Percentiles rank a stretch among this genome's conserved stretches.
Conservation (phyloP, 1,140 invertebrate genomes). For the Solenopsis fugax region DNA sequence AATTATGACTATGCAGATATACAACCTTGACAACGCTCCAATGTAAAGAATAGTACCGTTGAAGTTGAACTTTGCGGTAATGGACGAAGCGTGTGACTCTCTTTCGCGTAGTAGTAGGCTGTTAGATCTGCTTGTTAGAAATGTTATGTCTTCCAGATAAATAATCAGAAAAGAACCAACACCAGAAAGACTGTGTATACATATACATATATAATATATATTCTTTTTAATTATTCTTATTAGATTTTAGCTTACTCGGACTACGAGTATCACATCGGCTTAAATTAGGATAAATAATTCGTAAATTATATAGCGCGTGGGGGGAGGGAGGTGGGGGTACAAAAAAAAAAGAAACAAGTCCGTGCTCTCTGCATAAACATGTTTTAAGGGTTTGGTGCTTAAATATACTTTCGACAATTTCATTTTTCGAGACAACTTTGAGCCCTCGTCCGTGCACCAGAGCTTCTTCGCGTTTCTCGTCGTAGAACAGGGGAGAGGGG, state of each 20-base stretch:
- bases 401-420: conserved; percentile 68
- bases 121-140: conserved; percentile 82
- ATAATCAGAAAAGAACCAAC: conserved; percentile 83
- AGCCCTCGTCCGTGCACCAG: conserved; percentile 3
- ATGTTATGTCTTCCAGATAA: conserved; percentile 79
- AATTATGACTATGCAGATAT: conserved; percentile 71
- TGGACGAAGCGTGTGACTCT: conserved; percentile 73
- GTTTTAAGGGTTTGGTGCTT: conserved; percentile 50
- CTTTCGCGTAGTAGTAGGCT: conserved; percentile 74
- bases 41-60: conserved; percentile 61
- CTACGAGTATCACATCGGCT: conserved; percentile 71
- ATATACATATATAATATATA: conserved; percentile 44
- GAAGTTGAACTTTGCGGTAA: conserved; percentile 68
- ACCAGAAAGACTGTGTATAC: conserved; percentile 83
- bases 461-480: conserved; percentile 5
- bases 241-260: conserved; percentile 67
- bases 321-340: conserved; percentile 16
- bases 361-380: conserved; percentile 65
- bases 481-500: neutral
- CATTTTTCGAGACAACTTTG: conserved; percentile 47
- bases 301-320: conserved; percentile 65
- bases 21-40: conserved; percentile 66
- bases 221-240: conserved; percentile 56
- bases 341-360: conserved; percentile 50
- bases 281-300: conserved; percentile 77